phyloP scores from a whole-genome alignment of 2,113 vertebrate species.

The Spea multiplicata region DNA sequence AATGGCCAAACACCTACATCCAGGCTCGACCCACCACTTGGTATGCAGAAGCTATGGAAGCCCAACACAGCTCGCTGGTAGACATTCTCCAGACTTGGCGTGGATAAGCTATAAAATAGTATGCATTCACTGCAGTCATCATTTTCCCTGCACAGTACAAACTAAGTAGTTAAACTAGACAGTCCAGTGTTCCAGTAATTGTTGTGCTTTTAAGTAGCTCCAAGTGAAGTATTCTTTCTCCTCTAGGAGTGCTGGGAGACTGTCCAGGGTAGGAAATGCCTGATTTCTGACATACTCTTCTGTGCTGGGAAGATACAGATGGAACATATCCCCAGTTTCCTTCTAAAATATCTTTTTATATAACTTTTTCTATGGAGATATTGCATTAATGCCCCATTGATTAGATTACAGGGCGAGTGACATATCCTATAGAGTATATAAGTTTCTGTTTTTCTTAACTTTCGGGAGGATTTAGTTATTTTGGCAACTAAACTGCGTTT shows the following conservation, averaged over 20 bases:
- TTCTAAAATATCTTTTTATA: background rate
- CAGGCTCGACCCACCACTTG: too few species aligned
- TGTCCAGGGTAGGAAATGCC: conserved; percentile 23
- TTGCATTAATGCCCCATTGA: background rate
- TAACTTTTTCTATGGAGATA: background rate
- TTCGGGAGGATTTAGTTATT: too few species aligned
- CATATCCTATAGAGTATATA: background rate
- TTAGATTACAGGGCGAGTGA: background rate
- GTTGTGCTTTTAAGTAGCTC: background rate
- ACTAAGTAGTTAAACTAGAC: background rate
- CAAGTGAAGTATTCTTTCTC: background rate
- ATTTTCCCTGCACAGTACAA: background rate
- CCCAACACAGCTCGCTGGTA: too few species aligned
- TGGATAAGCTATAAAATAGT: too few species aligned
- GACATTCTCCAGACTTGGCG: too few species aligned
- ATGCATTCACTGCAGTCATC: too few species aligned
- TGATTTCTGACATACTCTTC: background rate
- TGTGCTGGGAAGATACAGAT: conserved; percentile 3
- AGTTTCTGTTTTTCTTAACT: background rate
- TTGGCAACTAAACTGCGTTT: too few species aligned
- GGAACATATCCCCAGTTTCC: background rate
- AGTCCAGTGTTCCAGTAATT: background rate
- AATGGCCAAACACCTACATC: too few species aligned
- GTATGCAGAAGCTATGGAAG: too few species aligned
- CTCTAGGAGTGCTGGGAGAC: background rate